Base-by-base conservation (phyloP, 1,140 invertebrate genomes). In the Littorina saxatilis region DNA sequence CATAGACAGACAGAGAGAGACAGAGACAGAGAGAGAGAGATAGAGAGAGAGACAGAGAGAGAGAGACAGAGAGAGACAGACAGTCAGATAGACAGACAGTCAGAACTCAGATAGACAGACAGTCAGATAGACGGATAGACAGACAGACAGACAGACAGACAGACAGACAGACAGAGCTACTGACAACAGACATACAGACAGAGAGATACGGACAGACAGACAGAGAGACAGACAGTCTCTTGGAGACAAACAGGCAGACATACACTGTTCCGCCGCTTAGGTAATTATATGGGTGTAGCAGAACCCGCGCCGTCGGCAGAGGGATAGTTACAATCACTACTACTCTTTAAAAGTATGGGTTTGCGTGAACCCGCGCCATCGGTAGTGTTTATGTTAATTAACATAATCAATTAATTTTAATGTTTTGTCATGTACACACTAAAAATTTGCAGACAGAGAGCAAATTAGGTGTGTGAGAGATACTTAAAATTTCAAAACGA, bases 21-120 rank as follows among this genome's bases (percentile, higher is more conserved):
- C 68, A 15, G 32, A 4, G 27, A 15, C 15, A 29, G 20, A n/a
- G 27, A n/a, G 40, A 72, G 40, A 43, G 20, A 40, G 35, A 40
- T 58, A 27, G 55, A 58, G 55, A 23, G 7, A 58, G 55, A 7
- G 23, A 23, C 4, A 23, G 9, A 58, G 55, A 11, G 55, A 58
- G 55, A 23, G 27, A 66, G n/a, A 66, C 27, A 66, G 27, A 66
- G 61, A 66, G 61, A 66, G n/a, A 66, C 3, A 66, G 61, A 66
- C 5, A 32, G 61, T 32, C 3, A 66, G 27, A 29, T 20, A 32
- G n/a, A 29, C 27, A 66, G 61, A 66, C 27, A 66, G 7, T 32
- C 27, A 66, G 61, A 66, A 29, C 61, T 9, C 27, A 32, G 5
- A 29, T 2, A 32, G 20, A 32, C 9, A 32, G 9, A 11, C 3